phyloP scores from a whole-genome alignment of 2,797 vertebrate genomes.

The Champsocephalus gunnari region DNA sequence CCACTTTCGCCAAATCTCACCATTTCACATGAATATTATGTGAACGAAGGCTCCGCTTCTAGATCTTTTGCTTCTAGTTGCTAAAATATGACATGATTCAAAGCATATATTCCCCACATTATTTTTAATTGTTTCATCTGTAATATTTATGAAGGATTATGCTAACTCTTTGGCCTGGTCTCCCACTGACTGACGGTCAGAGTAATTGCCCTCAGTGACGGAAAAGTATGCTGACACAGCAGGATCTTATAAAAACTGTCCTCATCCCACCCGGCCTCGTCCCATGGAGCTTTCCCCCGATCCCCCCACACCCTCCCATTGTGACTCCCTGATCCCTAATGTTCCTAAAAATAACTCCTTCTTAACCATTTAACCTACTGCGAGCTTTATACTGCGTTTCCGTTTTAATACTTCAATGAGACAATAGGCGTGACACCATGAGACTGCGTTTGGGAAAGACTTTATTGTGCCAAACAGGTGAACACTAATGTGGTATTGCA shows the following conservation, averaged over 20 bases:
- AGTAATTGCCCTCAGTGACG: conserved; percentile 54
- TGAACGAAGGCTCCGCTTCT: not conserved
- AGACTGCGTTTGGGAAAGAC: conserved; percentile 57
- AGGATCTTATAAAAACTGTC: conserved; percentile 66
- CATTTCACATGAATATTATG: not conserved
- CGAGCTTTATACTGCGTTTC: not conserved
- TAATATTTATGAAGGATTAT: not conserved
- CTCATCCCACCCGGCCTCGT: conserved; percentile 53
- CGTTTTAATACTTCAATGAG: not conserved
- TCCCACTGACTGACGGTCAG: conserved; percentile 27
- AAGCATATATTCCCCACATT: not conserved
- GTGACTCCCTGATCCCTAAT: conserved; percentile 44
- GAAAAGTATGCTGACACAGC: conserved; percentile 71
- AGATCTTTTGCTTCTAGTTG: not conserved
- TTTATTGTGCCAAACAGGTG: conserved; percentile 80
- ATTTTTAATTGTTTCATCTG: not conserved
- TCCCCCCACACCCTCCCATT: conserved; percentile 22
- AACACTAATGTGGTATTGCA: conserved; percentile 72
- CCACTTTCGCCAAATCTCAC: not conserved
- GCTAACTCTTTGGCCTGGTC: not conserved
- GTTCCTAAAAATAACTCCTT: conserved; percentile 47
- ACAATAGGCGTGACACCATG: not conserved
- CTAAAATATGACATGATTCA: not conserved
- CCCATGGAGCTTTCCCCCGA: conserved; percentile 29
- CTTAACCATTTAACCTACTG: conserved; percentile 19